Evolutionary conservation across 2,797 vertebrate species (phyloP), one percentile per base, ranked within the genome.

Genomic region (Chrysocyon brachyurus): DNA sequence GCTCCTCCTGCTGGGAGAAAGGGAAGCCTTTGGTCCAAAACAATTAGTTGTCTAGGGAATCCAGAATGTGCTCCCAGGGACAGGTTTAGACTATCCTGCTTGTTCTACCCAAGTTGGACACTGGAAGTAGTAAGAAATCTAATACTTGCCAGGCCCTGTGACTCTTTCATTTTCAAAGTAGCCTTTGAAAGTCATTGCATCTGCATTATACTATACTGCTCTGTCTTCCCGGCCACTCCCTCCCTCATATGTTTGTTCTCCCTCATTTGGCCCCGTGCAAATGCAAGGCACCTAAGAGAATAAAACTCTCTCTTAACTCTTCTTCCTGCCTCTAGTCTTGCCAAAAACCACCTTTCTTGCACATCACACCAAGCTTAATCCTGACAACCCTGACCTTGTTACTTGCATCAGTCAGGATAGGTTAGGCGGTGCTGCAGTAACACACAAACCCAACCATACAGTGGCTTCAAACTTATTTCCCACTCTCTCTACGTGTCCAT

Each of bases 1-100:
- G 16, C 40, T 92, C 28, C 77, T 96, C 24, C 87, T 95, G 16
- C 83, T 84, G 46, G 46, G 64, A 72, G 93, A 88, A 56, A 6
- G 28, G 7, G 57, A 36, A 33, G 22, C 4, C 28, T 68, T 66
- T 49, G 36, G 10, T 72, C 49, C 66, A 82, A 36, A 49, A 40
- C 7, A 92, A 64, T 21, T 49, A 24, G 85, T 73, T 91, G 59
- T 88, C 22, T 7, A n/a, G 8, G 22, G 10, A 86, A 70, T 28
- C 9, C 54, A 94, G 52, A 73, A 68, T 72, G 61, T 36, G 16
- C 82, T 72, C 49, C 59, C 31, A 52, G 77, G 36, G 52, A 83
- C 33, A 52, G 64, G 75, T 92, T 87, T 49, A 54, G 87, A 40
- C 12, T 85, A 78, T 81, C n/a, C 9, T 59, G 22, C 52, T 79